Conservation (phyloP, 2,888 invertebrate species). For the Idaea dimidiata region DNA sequence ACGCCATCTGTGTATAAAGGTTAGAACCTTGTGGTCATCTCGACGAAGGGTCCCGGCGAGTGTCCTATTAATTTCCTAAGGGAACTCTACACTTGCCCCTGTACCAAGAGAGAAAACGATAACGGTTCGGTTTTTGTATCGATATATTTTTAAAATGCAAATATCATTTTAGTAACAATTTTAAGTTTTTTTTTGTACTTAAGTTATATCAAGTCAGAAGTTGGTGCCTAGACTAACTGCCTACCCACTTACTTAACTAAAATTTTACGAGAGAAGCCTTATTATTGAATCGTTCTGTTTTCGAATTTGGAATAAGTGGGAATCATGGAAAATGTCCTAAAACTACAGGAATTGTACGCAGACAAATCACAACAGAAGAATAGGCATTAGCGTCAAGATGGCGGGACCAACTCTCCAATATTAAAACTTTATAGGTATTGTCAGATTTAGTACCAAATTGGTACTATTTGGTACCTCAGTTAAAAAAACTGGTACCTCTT, state of each 20-base stretch:
- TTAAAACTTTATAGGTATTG: too few species aligned
- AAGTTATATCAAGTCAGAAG: not conserved
- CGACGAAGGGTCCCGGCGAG: slow-evolving; percentile 56
- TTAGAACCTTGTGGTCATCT: slow-evolving; percentile 41
- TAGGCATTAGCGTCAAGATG: too few species aligned
- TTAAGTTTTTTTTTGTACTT: slow-evolving; percentile 15
- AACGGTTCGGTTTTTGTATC: slow-evolving; percentile 7
- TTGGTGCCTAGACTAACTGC: too few species aligned
- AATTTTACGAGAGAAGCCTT: not conserved
- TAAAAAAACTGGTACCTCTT: too few species aligned
- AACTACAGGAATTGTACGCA: too few species aligned
- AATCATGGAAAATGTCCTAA: too few species aligned
- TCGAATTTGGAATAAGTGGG: not conserved
- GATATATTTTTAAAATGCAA: not conserved
- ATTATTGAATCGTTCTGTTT: slow-evolving; percentile 1
- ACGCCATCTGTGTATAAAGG: slow-evolving; percentile 59
- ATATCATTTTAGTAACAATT: not conserved
- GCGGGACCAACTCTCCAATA: too few species aligned
- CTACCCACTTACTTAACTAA: too few species aligned
- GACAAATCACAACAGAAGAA: too few species aligned
- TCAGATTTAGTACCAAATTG: too few species aligned
- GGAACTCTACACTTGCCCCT: slow-evolving; percentile 65
- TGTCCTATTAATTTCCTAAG: slow-evolving; percentile 77
- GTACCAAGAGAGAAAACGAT: slow-evolving; percentile 52
- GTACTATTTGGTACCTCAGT: too few species aligned